Conservation (phyloP, 2,888 invertebrate species). For the Drosophila macrospina region DNA sequence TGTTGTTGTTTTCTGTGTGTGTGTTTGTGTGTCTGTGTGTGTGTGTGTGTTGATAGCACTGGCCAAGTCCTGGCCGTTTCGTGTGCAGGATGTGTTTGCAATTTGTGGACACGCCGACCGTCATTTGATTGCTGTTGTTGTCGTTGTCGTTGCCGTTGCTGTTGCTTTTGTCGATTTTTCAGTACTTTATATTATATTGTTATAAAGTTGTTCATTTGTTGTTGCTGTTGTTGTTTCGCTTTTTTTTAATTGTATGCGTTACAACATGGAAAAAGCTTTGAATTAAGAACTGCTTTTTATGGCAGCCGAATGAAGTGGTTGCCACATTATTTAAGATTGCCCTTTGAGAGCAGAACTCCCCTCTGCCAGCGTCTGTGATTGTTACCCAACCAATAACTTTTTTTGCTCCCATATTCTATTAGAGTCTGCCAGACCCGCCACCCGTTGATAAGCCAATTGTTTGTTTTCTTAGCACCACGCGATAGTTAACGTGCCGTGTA, state of each 20-base stretch:
- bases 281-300: slow-evolving; percentile 35
- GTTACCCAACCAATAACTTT: background rate
- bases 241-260: slow-evolving; percentile 49
- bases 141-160: slow-evolving; percentile 34
- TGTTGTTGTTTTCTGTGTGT: slow-evolving; percentile 3
- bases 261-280: slow-evolving; percentile 26
- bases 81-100: slow-evolving; percentile 82
- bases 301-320: slow-evolving; percentile 32
- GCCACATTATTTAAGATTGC: slow-evolving; percentile 40
- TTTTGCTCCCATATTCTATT: slow-evolving; percentile 34
- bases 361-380: background rate
- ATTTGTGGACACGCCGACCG: slow-evolving; percentile 81
- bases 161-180: slow-evolving; percentile 50
- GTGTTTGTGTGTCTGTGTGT: slow-evolving; percentile 56
- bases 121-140: slow-evolving; percentile 65
- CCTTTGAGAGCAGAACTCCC: background rate
- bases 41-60: slow-evolving; percentile 53
- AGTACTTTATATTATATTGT: slow-evolving; percentile 47
- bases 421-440: slow-evolving; percentile 10
- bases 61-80: slow-evolving; percentile 50
- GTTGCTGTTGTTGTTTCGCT: background rate
- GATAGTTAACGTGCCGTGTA: slow-evolving; percentile 44
- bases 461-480: slow-evolving; percentile 55
- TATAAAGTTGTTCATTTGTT: slow-evolving; percentile 29
- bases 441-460: slow-evolving; percentile 57